phyloP scores from a whole-genome alignment of 2,888 invertebrate genomes.

The Heliconius sara region DNA sequence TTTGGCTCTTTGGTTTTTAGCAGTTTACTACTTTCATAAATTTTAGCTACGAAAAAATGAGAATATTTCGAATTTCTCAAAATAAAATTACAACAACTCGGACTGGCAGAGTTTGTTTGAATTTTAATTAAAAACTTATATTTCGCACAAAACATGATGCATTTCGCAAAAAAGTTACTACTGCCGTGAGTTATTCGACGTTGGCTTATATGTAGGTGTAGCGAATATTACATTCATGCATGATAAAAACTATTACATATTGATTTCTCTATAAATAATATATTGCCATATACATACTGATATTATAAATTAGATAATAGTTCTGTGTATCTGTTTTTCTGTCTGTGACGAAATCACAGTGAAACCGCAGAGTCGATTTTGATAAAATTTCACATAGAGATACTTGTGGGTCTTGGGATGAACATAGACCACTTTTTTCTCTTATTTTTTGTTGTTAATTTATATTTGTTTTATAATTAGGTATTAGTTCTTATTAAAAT shows the following conservation, averaged over 20 bases:
- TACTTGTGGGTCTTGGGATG: too few species aligned
- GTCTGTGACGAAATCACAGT: too few species aligned
- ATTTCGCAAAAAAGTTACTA: slow-evolving; percentile 13
- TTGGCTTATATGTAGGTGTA: neutral
- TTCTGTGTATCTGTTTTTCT: too few species aligned
- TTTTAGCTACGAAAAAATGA: slow-evolving; percentile 10
- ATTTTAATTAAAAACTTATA: slow-evolving; percentile 29
- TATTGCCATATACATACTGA: neutral
- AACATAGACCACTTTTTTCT: too few species aligned
- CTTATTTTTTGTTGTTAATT: too few species aligned
- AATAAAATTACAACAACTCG: slow-evolving; percentile 19
- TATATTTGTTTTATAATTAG: too few species aligned
- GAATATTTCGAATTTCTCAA: slow-evolving; percentile 16
- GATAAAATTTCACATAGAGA: too few species aligned
- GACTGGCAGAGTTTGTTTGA: slow-evolving; percentile 19
- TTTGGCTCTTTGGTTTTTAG: neutral
- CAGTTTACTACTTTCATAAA: slow-evolving; percentile 17
- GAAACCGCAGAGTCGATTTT: too few species aligned
- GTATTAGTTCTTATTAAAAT: too few species aligned
- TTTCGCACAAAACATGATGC: slow-evolving; percentile 23
- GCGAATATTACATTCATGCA: neutral
- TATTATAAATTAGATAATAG: too few species aligned
- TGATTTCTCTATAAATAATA: neutral
- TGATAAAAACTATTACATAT: neutral
- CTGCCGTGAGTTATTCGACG: neutral